Percentiles rank a stretch among this genome's conserved stretches.
Evolutionary conservation across 2,797 vertebrate genomes (phyloP).

Genomic region (Botia almorhae): DNA sequence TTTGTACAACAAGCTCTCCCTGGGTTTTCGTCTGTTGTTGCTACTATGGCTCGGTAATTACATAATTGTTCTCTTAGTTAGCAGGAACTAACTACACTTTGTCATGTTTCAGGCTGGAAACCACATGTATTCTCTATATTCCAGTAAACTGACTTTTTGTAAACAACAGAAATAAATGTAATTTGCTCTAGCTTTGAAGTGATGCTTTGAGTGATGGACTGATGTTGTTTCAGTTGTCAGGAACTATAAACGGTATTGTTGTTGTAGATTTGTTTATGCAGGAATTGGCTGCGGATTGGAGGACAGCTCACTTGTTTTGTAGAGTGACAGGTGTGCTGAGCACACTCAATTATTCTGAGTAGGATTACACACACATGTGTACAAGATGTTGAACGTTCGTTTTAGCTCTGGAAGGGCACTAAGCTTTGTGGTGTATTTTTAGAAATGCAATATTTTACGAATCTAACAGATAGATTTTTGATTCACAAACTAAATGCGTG

Average conservation of each 20-base stretch:
- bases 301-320: neutral
- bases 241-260: constrained; percentile 2
- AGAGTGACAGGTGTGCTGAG: constrained; percentile 24
- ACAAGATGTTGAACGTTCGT: neutral
- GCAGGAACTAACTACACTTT: constrained; percentile 32
- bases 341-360: neutral
- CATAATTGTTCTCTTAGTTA: constrained; percentile 32
- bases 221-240: constrained; percentile 31
- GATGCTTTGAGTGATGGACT: neutral
- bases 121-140: neutral
- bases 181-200: constrained; percentile 6
- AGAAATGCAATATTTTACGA: neutral
- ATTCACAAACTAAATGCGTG: neutral
- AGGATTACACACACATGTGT: neutral
- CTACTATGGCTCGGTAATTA: constrained; percentile 7
- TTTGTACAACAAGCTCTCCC: neutral
- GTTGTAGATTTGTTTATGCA: constrained; percentile 1
- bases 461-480: neutral
- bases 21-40: neutral
- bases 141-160: constrained; percentile 4
- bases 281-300: constrained; percentile 16
- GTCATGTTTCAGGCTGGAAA: neutral
- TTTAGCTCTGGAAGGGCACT: neutral
- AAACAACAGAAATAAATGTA: constrained; percentile 23
- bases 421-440: neutral